Evolutionary conservation across 2,888 invertebrate species (phyloP), one percentile per base, ranked within the genome.

Genomic region (Eubasilissa splendida): DNA sequence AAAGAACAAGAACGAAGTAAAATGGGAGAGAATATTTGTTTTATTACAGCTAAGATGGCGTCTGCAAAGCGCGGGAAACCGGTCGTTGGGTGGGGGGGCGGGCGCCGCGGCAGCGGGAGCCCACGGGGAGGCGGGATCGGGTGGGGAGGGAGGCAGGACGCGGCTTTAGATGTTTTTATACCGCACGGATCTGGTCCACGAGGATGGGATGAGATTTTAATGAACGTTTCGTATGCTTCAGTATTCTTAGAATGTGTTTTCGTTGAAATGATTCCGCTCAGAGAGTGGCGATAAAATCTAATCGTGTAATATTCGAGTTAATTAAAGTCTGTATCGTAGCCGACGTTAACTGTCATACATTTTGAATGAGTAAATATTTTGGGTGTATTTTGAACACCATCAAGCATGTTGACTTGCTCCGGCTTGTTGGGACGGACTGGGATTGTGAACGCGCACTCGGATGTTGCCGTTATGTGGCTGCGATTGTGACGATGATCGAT

Each of bases 1-100:
- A 76, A 76, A 76, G 76, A 74, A 74, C 50, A 76, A 76, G 76
- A 76, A 76, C 52, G 53, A 76, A 60, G 76, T 76, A 76, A 76
- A 76, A 77, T 33, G 76, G 66, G 76, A 77, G 65, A 52, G 76
- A 53, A 63, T 77, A 77, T 77, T 77, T 66, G 76, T 77, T 77
- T 77, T 77, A 77, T 77, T 77, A 66, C 66, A 65, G 63, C 76
- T 77, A 77, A 77, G 76, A 77, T 68, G 76, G 68, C 65, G 76
- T 52, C 68, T 54, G 31, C 60, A 77, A 65, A 65, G 63, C 58
- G 50, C 74, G 74, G 58, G 60, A 59, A 59, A 59, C 60, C 54
- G 33, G n/a, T 4, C 50, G 31, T 33, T 31, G n/a, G 74, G 58
- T n/a, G 53, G 76, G 8, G 22, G 50, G 8, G 76, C 52, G 9